Evolutionary conservation across 2,797 vertebrate species (phyloP).

Genomic region (Phyllotis vaccarum): DNA sequence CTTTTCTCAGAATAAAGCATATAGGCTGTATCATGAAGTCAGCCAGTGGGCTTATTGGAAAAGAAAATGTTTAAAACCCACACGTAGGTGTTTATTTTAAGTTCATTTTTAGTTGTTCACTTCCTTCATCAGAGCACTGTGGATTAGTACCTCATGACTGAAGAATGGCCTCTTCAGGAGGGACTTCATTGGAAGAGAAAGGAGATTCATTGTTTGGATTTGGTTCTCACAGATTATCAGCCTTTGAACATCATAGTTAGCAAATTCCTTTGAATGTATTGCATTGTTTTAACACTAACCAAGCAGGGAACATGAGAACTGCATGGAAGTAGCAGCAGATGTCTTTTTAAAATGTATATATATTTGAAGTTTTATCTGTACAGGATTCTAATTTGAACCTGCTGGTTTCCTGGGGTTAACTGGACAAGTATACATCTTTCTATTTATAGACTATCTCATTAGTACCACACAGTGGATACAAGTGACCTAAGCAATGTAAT

Average conservation of each 20-base stretch:
- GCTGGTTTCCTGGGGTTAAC: slow-evolving; percentile 49
- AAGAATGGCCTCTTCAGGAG: not conserved
- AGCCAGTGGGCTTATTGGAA: slow-evolving; percentile 25
- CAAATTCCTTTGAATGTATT: slow-evolving; percentile 9
- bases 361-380: not conserved
- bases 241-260: not conserved
- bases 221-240: slow-evolving; percentile 42
- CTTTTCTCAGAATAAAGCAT: slow-evolving; percentile 42
- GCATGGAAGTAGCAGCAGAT: not conserved
- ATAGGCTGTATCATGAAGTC: not conserved
- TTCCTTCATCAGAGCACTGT: not conserved
- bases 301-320: not conserved
- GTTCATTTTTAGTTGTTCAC: slow-evolving; percentile 15
- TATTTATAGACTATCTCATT: slow-evolving; percentile 58
- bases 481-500: slow-evolving; percentile 11
- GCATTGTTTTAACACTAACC: slow-evolving; percentile 15
- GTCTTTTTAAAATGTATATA: not conserved
- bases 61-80: slow-evolving; percentile 22
- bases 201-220: not conserved
- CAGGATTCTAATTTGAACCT: slow-evolving; percentile 8
- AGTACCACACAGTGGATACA: slow-evolving; percentile 7
- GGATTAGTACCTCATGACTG: not conserved
- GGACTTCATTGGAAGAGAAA: slow-evolving; percentile 35
- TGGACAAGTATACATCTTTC: slow-evolving; percentile 15
- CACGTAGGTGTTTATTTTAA: slow-evolving; percentile 37